Base-by-base conservation (phyloP, 2,888 invertebrate species). In the Diaperis boleti region DNA sequence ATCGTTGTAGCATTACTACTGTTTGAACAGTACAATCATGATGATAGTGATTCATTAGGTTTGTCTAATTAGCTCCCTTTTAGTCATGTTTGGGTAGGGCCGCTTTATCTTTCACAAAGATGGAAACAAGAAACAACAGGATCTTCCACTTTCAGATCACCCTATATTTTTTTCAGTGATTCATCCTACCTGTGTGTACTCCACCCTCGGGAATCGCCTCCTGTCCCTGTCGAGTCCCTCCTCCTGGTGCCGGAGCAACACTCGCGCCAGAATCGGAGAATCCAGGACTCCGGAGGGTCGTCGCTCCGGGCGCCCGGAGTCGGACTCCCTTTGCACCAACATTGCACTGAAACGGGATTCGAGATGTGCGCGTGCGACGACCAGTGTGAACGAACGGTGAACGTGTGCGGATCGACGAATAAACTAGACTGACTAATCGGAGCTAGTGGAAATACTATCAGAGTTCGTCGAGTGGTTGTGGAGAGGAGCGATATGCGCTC, bases 251-350 rank as follows among this genome's bases (percentile, higher is more conserved):
- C 86, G 80, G 67, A 85, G 75, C 69, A 85, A 83, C 62, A 86
- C 87, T 70, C 86, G 81, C 65, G 85, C 86, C 73, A 87, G 80
- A 68, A 86, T 86, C 67, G 86, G 87, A 65, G 86, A 87, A 76
- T 87, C 86, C 73, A 86, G 79, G 69, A 87, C 84, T 56, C 85
- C 84, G 62, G 84, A 82, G 5, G 83, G 80, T 11, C n/a, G n/a
- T n/a, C 63, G 29, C 17, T 37, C 47, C 63, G 66, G 45, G 10
- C 62, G 55, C 15, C 72, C 61, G 39, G 17, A n/a, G 20, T 68
- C 71, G 44, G 67, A 64, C 10, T 76, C 77, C 64, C 70, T 70
- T 66, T 78, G 76, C 71, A 79, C 74, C 67, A 77, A 70, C 77
- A 79, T 78, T 29, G 77, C 47, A 52, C 52, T 11, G n/a, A 15